Evolutionary conservation across 2,113 vertebrate species (phyloP).

Genomic region (Pachyramphus minor): DNA sequence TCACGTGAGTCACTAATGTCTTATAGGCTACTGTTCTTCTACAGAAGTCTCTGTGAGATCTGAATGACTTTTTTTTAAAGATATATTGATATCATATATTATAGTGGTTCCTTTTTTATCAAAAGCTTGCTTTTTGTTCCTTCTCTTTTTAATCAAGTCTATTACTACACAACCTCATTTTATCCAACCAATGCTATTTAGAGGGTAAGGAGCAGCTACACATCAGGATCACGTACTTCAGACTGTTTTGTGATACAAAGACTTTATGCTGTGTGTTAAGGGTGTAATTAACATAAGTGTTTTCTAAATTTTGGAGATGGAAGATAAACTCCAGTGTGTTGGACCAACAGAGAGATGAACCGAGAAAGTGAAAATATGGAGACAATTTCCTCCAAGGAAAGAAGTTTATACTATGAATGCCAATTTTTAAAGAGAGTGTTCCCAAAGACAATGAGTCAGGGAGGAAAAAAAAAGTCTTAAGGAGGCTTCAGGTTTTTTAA

Average conservation of each 20-base stretch:
- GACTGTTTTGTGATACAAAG: background rate
- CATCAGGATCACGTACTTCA: background rate
- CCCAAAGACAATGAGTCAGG: background rate
- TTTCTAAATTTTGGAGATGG: background rate
- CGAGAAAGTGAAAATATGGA: background rate
- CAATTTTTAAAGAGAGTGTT: background rate
- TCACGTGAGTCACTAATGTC: background rate
- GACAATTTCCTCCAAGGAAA: background rate
- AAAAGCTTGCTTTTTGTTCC: background rate
- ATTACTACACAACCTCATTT: background rate
- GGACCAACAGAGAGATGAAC: background rate
- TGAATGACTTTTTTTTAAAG: background rate
- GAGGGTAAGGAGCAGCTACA: background rate
- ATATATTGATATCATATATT: background rate
- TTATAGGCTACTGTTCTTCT: background rate
- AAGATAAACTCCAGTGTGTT: background rate
- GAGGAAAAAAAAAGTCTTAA: background rate
- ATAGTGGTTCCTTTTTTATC: background rate
- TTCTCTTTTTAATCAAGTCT: background rate
- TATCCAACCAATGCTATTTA: background rate
- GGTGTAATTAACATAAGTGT: background rate
- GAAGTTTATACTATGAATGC: background rate
- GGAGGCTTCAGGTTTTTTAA: background rate
- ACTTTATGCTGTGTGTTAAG: background rate
- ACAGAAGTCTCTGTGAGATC: background rate